phyloP scores from a whole-genome alignment of 2,113 vertebrate species.

The Furnarius figulus region DNA sequence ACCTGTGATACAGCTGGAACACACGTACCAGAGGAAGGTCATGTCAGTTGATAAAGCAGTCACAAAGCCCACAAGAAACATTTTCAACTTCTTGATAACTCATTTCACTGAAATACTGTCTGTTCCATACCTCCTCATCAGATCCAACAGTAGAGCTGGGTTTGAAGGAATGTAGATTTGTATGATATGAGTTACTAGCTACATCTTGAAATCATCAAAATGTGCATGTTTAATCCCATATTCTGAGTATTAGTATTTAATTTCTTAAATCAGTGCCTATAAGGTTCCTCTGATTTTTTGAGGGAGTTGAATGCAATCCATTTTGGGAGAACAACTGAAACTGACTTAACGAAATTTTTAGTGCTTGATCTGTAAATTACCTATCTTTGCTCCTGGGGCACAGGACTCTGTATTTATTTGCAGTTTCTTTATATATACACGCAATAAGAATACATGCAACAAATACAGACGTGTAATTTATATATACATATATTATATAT shows the following conservation, averaged over 20 bases:
- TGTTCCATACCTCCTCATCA: not conserved
- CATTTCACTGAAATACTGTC: not conserved
- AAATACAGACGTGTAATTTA: not conserved
- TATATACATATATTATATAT: not conserved
- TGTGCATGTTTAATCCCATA: not conserved
- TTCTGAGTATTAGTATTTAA: not conserved
- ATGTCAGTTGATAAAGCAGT: not conserved
- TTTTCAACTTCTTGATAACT: not conserved
- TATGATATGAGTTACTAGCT: not conserved
- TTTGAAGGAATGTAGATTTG: not conserved
- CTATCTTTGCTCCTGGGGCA: not conserved
- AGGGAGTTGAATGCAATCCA: not conserved
- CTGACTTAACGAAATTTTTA: not conserved
- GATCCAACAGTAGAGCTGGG: not conserved
- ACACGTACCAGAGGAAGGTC: not conserved
- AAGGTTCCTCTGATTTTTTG: not conserved
- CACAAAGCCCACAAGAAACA: constrained; percentile 1
- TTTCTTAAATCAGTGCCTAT: not conserved
- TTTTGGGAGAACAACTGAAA: not conserved
- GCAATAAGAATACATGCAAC: not conserved
- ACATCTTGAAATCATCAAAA: not conserved
- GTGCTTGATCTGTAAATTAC: not conserved
- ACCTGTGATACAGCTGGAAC: not conserved
- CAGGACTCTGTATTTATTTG: not conserved
- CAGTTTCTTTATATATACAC: not conserved